phyloP scores from a whole-genome alignment of 1,140 invertebrate species.

The Drosophila arizonae region DNA sequence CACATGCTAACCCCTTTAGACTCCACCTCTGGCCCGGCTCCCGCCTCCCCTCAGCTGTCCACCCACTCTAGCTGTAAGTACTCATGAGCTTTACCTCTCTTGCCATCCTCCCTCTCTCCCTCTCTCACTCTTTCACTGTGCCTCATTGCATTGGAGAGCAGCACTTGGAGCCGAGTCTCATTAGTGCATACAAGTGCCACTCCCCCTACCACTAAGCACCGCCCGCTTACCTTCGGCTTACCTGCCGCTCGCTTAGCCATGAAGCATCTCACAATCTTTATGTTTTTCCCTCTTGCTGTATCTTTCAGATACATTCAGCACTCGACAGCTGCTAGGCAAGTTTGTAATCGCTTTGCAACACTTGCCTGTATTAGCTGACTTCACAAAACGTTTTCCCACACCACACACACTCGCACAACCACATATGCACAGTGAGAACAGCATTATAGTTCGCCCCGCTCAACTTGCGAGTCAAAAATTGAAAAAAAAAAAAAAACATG shows the following conservation, averaged over 20 bases:
- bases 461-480: slow-evolving; percentile 25
- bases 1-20: slow-evolving; percentile 45
- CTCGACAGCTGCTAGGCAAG: slow-evolving; percentile 56
- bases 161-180: slow-evolving; percentile 40
- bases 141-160: slow-evolving; percentile 37
- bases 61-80: slow-evolving; percentile 2
- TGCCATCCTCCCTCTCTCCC: neutral
- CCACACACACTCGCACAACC: slow-evolving; percentile 23
- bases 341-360: slow-evolving; percentile 44
- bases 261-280: slow-evolving; percentile 25
- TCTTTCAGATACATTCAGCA: slow-evolving; percentile 47
- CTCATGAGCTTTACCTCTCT: neutral
- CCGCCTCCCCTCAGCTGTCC: slow-evolving; percentile 22
- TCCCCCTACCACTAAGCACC: neutral
- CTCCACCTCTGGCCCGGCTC: neutral
- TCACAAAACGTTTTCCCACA: slow-evolving; percentile 60
- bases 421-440: neutral
- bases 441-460: slow-evolving; percentile 16
- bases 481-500: slow-evolving; percentile 33
- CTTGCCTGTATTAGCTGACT: slow-evolving; percentile 27
- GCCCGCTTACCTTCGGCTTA: neutral
- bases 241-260: neutral
- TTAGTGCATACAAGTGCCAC: slow-evolving; percentile 40
- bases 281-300: slow-evolving; percentile 33
- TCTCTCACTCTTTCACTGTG: neutral